Base-by-base conservation (phyloP, 1,140 invertebrate genomes). In the Eulimnadia texana region DNA sequence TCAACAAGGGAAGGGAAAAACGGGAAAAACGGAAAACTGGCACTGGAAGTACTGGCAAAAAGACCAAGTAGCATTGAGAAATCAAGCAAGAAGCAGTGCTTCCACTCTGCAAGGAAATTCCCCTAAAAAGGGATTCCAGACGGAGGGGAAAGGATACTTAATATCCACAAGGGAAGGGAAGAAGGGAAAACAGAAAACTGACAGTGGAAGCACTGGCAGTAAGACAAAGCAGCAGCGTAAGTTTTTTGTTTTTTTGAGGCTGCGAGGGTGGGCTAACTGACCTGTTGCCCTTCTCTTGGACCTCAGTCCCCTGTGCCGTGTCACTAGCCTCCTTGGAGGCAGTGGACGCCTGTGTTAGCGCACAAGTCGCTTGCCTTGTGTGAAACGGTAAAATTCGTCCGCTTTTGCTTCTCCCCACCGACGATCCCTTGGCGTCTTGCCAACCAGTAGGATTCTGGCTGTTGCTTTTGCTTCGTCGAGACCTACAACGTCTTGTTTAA, bases 281-380 rank as follows among this genome's bases (percentile, higher is more conserved):
- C 55, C 55, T 57, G 55, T 57, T 57, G 55, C n/a, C 55, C 55
- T 33, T 57, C 22, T 57, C 55, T 57, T 28, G 25, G 1, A n/a
- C 55, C 33, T 42, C 33, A 16, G 33, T 9, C 6, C 33, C 33
- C 6, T 9, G 33, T 6, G 6, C 33, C 6, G 33, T 16, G 6
- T 42, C 33, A 16, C 33, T 42, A 16, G 33, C 33, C 33, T 42
- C 33, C 16, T 42, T 42, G 33, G 33, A 42, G 33, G 33, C 33
- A 42, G 6, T 42, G 33, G 33, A 42, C 33, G 33, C 33, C 33
- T 6, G 33, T 16, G 16, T 9, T 42, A 9, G 33, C 6, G 6
- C 33, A 16, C 6, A 6, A 16, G 6, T 42, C 33, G 33, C 6
- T 16, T 42, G 33, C 33, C 33, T 42, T 16, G 16, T 9, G 33